Evolutionary conservation across 2,113 vertebrate genomes (phyloP).

Genomic region (Festucalex cinctus): DNA sequence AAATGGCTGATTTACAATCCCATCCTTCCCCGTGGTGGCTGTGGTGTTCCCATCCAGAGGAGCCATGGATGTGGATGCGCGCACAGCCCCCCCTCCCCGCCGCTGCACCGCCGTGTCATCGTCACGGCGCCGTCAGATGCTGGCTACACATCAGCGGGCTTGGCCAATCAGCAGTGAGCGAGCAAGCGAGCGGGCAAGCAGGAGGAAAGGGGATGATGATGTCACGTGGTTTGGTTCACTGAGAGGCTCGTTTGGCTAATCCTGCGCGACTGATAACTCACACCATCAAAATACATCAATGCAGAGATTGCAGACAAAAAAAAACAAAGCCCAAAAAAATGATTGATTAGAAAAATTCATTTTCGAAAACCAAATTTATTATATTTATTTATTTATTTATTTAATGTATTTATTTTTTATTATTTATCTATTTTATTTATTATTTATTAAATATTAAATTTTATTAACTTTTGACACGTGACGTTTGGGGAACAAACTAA

Average conservation of each 20-base stretch:
- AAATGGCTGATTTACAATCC: conserved; percentile 45
- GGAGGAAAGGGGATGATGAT: background rate
- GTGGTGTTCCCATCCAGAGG: conserved; percentile 54
- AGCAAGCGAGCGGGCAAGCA: conserved; percentile 20
- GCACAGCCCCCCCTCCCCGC: conserved; percentile 50
- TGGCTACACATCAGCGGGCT: conserved; percentile 33
- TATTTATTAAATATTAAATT: no score
- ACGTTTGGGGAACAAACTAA: background rate
- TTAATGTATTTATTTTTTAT: no score
- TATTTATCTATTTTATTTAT: no score
- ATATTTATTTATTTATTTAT: background rate
- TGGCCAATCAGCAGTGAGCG: conserved; percentile 67
- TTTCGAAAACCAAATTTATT: background rate
- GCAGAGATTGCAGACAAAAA: background rate
- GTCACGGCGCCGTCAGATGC: conserved; percentile 65
- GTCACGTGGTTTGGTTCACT: conserved; percentile 59
- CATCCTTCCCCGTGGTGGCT: conserved; percentile 58
- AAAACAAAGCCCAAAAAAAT: background rate
- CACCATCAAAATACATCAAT: background rate
- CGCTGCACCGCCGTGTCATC: conserved; percentile 65
- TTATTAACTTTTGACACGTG: no score
- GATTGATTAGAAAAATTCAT: no score
- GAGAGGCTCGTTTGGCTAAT: conserved; percentile 19
- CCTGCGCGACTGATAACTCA: conserved; percentile 28
- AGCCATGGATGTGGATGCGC: conserved; percentile 65